Evolutionary conservation across 2,888 invertebrate species (phyloP), one percentile per base, ranked within the genome.

Genomic region (Drosophila barbarae): DNA sequence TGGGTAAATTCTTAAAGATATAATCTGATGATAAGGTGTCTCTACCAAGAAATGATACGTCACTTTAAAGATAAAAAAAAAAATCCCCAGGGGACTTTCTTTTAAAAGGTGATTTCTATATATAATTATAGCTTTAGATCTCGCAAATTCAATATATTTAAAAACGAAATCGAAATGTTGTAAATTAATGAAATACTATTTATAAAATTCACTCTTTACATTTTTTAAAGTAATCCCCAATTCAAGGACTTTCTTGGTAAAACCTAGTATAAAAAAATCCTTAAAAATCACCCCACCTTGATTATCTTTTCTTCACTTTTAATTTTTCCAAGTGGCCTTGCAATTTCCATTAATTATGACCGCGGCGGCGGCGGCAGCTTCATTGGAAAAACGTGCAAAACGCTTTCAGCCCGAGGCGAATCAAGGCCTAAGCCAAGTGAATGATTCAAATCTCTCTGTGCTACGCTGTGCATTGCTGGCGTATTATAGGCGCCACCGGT

Each of bases 321-420:
- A 34, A n/a, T 41, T 70, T 67, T 47, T 69, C n/a, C 26, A 15
- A 60, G 70, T 82, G 85, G 56, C 70, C 50, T 57, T 58, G 71
- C 72, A 52, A 67, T 72, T 85, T 84, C 72, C 84, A 85, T 85
- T 81, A 81, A 81, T 85, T 81, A 85, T 81, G 84, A 80, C 77
- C 73, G 55, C 65, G 52, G 52, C 39, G 21, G 7, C 21, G 26
- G 73, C 78, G 54, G 77, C 78, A 51, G 72, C 73, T 85, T 81
- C 81, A 75, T 81, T 81, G 81, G 84, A 84, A 81, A 81, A 85
- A 85, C 81, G 85, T 81, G 85, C 84, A 85, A 77, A 84, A 76
- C 77, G 83, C 66, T 79, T 74, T 66, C 57, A 13, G 72, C 77
- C 63, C 10, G 38, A 50, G 74, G 85, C 68, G 34, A 51, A 49